Base-by-base conservation (phyloP, 1,140 invertebrate species). In the Nasonia longicornis region DNA sequence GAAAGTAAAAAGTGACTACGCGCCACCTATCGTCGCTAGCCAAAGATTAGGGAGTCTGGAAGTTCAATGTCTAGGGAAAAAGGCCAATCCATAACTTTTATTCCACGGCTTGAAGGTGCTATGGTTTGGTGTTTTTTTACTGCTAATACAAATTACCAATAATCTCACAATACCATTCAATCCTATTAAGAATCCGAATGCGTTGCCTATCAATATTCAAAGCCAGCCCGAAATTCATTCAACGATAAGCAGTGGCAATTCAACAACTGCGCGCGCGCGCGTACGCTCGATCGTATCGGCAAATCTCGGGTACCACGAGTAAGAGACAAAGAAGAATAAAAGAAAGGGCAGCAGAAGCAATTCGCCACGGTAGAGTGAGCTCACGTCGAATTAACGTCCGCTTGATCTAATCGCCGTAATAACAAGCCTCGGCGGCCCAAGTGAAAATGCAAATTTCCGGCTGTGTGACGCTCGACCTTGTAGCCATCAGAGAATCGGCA, bases 391-490 rank as follows among this genome's bases (percentile, higher is more conserved):
- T 80, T 74, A 80, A 79, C 77, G 45, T 75, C 63, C 73, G 48
- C 31, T 76, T 52, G 80, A 81, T 81, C 80, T 81, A 77, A 81
- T 81, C 80, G 74, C 48, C 74, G 80, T 81, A 81, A 81, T 81
- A 77, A 81, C 80, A 77, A 77, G 72, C 45, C 38, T 74, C 79
- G 73, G 72, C n/a, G 26, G 26, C 26, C 52, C 72, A 77, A 81
- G 70, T 81, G 80, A 77, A 81, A 81, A 81, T 81, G 80, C 80
- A 81, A 81, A 81, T 81, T 81, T 81, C 64, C 79, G 52, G 0
- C 38, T 42, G 26, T 14, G 63, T 35, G 35, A 63, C 12, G 67
- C n/a, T 52, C 67, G 69, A 67, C 0, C n/a, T 48, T 12, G 66
- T 29, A 20, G 6, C 63, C 20, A 26, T 26, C 1, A 12, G 6